Conservation (phyloP, 2,888 invertebrate genomes). For the Pristionchus fissidentatus region DNA sequence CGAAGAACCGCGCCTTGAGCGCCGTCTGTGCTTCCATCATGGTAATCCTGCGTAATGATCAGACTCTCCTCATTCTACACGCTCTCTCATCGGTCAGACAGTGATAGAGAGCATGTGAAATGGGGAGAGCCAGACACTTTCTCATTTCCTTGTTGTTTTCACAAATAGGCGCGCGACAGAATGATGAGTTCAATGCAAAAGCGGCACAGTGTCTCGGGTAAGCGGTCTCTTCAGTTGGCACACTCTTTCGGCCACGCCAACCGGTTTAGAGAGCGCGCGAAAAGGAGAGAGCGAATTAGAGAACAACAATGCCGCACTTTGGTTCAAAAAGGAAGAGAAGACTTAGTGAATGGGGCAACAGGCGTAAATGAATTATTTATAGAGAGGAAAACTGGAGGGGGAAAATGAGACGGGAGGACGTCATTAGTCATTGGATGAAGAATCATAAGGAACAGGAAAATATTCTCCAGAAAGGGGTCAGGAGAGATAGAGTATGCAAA, state of each 20-base stretch:
- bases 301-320: neutral
- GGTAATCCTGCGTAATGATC: neutral
- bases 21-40: slow-evolving; percentile 10
- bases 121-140: neutral
- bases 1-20: neutral
- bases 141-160: neutral
- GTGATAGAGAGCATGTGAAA: neutral
- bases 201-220: neutral
- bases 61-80: neutral
- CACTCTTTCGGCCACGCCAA: neutral
- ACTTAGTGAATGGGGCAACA: no score
- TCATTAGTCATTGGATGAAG: no score
- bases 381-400: no score
- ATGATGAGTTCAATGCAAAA: neutral
- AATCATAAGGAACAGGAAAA: no score
- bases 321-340: no score
- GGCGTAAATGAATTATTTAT: no score
- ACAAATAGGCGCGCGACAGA: neutral
- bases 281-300: neutral
- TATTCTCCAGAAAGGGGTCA: no score
- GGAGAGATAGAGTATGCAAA: no score
- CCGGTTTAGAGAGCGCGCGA: neutral
- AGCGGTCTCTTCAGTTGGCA: neutral
- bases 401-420: no score
- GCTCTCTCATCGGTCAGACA: neutral